These are phyloP conservation scores for Neomonachus schauinslandi DNA, from an alignment of 2,113 vertebrate species.

Conservation along the genomic window DNA sequence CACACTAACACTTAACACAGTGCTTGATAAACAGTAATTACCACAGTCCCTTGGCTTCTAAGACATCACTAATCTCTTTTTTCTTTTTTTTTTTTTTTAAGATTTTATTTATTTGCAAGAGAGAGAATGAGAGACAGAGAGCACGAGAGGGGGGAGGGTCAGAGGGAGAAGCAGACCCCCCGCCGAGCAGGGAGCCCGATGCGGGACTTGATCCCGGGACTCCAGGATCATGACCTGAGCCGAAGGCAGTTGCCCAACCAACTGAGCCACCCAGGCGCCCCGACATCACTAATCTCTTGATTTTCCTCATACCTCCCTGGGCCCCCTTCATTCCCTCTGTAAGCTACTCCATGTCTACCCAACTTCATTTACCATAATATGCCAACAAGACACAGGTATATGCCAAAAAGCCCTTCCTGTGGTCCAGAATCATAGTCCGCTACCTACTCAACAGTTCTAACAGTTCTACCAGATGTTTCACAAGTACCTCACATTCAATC, in stretches of 20 bases:
- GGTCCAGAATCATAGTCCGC: not conserved
- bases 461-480: not conserved
- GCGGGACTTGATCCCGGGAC: no score
- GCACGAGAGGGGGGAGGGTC: no score
- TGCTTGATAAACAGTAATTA: not conserved
- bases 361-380: not conserved
- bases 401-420: not conserved
- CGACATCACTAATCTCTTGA: no score
- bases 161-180: no score
- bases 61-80: not conserved
- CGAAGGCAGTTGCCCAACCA: no score
- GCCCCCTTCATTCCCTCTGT: not conserved
- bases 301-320: not conserved
- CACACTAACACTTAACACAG: not conserved
- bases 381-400: not conserved
- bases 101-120: no score
- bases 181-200: no score
- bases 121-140: no score
- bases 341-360: not conserved
- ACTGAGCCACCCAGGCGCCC: no score
- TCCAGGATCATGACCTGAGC: no score
- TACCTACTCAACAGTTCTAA: not conserved
- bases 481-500: not conserved
- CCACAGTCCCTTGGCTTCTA: not conserved
- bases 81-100: no score